phyloP scores from a whole-genome alignment of 1,140 invertebrate species.

The Alviniconcha marisindica region DNA sequence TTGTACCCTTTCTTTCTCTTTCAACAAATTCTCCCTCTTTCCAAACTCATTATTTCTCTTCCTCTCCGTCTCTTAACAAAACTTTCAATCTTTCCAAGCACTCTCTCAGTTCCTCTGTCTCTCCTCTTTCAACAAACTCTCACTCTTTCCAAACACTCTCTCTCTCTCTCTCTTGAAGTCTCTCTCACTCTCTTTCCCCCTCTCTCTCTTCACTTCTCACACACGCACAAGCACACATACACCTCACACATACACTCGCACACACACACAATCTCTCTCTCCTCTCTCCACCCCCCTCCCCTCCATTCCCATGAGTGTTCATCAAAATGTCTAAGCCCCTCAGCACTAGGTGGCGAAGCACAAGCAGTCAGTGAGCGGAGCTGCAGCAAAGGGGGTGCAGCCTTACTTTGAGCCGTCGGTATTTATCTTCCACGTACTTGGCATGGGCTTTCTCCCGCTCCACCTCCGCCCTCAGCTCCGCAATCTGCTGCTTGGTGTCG shows the following conservation, averaged over 20 bases:
- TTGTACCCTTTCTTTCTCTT: no score
- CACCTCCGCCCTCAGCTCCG: conserved; percentile 56
- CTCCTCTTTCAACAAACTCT: no score
- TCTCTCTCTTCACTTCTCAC: no score
- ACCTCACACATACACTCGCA: neutral
- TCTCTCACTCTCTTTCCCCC: neutral
- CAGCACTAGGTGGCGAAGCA: no score
- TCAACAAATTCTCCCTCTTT: no score
- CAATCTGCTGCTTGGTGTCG: conserved; percentile 65
- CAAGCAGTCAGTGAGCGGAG: neutral
- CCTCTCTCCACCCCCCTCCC: neutral
- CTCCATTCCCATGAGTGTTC: no score
- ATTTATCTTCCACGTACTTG: conserved; percentile 60
- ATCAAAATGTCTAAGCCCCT: no score
- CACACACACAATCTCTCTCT: neutral
- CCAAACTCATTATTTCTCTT: no score
- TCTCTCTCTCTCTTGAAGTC: neutral
- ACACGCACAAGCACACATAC: no score
- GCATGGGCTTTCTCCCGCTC: conserved; percentile 58
- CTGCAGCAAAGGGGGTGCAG: neutral
- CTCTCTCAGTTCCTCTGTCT: no score
- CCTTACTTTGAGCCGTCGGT: conserved; percentile 57
- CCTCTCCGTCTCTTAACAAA: no score
- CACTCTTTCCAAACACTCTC: neutral
- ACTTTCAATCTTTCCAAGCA: no score